Evolutionary conservation across 2,797 vertebrate genomes (phyloP).

Genomic region (Holocentrus rufus): DNA sequence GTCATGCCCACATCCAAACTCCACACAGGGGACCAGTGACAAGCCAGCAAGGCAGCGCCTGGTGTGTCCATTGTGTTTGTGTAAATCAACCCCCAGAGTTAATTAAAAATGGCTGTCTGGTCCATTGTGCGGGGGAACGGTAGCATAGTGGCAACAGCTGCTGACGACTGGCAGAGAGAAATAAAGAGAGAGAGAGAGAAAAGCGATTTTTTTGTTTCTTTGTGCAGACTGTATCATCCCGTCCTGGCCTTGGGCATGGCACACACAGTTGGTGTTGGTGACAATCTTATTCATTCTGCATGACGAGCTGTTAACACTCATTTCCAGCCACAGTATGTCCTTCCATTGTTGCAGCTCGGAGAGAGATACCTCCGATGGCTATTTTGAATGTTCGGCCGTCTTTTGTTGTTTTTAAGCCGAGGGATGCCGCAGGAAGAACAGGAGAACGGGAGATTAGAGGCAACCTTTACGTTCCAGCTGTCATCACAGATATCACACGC

Average conservation of each 20-base stretch:
- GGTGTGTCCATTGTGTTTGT: conserved; percentile 65
- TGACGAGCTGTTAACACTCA: too few species aligned
- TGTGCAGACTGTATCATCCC: conserved; percentile 16
- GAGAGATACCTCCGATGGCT: too few species aligned
- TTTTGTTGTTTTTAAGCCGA: too few species aligned
- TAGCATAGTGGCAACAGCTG: conserved; percentile 38
- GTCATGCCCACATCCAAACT: conserved; percentile 23
- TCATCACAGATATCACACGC: background rate
- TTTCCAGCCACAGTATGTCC: too few species aligned
- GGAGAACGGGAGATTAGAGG: background rate
- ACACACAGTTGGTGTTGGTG: background rate
- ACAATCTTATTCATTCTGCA: too few species aligned
- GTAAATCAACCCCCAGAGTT: conserved; percentile 60
- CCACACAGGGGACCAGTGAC: conserved; percentile 33
- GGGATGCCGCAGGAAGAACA: background rate
- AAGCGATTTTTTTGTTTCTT: background rate
- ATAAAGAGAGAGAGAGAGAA: conserved; percentile 15
- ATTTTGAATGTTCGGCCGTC: too few species aligned
- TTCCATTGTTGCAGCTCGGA: too few species aligned
- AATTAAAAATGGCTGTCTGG: conserved; percentile 60
- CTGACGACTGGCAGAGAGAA: conserved; percentile 33
- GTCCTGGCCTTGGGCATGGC: conserved; percentile 9
- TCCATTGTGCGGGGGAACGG: conserved; percentile 50
- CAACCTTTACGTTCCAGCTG: background rate
- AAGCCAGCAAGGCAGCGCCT: conserved; percentile 52